Evolutionary conservation across 2,797 vertebrate species (phyloP).

Genomic region (Gastrophryne carolinensis): DNA sequence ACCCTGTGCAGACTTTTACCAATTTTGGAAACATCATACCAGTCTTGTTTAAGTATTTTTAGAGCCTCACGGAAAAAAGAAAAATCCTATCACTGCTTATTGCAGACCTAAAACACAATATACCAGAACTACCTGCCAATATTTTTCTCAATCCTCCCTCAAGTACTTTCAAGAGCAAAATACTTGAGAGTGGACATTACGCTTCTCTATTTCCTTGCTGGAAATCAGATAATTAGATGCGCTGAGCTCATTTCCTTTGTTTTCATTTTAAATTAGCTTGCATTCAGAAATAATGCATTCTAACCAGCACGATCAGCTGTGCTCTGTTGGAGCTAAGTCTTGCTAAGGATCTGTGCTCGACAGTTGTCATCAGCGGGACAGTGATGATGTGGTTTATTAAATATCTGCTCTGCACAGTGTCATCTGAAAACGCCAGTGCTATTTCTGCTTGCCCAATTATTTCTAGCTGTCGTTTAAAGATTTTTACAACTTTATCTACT

Average conservation of each 20-base stretch:
- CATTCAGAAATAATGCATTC: constrained; percentile 13
- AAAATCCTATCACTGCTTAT: too few relatives aligned
- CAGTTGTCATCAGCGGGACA: constrained; percentile 10
- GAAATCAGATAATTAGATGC: constrained; percentile 23
- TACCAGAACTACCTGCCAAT: background rate
- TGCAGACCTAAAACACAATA: too few relatives aligned
- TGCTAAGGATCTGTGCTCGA: background rate
- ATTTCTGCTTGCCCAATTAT: background rate
- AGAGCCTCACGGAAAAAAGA: too few relatives aligned
- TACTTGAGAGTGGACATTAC: background rate
- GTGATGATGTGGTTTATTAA: constrained; percentile 7
- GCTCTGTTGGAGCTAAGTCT: background rate
- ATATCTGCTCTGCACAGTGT: constrained; percentile 3
- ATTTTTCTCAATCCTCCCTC: background rate
- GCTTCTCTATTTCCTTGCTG: constrained; percentile 5
- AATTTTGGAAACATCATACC: too few relatives aligned
- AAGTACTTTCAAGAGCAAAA: background rate
- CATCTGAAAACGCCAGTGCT: background rate
- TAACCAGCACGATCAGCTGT: constrained; percentile 7
- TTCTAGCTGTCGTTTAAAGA: background rate
- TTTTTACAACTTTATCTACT: background rate
- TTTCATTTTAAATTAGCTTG: constrained; percentile 11
- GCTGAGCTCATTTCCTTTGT: constrained; percentile 10
- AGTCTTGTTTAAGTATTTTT: too few relatives aligned
- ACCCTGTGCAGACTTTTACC: too few relatives aligned